These are phyloP conservation scores for Esperia sulphurella DNA, from an alignment of 2,888 invertebrate genomes.

Conservation along the genomic window DNA sequence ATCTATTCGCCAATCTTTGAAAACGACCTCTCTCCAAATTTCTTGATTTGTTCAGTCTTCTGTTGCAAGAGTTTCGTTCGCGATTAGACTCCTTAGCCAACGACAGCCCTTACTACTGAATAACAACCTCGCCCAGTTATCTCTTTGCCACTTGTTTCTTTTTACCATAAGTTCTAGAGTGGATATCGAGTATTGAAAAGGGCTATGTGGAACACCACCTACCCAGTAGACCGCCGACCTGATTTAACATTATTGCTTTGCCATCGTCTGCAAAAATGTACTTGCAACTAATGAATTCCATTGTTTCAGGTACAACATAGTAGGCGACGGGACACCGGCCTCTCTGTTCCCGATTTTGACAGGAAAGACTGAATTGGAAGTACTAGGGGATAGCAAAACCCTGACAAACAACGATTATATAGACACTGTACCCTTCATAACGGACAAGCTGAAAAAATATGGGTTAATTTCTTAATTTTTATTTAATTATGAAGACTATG, in stretches of 20 bases:
- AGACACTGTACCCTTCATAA: constrained; percentile 91
- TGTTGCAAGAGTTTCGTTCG: too few relatives aligned
- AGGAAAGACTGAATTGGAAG: constrained; percentile 90
- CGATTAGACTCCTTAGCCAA: too few relatives aligned
- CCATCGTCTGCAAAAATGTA: background rate
- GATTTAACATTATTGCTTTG: background rate
- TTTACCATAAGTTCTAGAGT: too few relatives aligned
- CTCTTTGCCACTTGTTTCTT: too few relatives aligned
- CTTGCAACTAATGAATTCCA: background rate
- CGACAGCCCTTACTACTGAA: too few relatives aligned
- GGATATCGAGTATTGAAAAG: too few relatives aligned
- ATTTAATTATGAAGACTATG: background rate
- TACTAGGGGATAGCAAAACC: constrained; percentile 90
- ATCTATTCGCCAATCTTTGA: too few relatives aligned
- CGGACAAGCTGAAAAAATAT: constrained; percentile 85
- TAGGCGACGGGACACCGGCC: constrained; percentile 93
- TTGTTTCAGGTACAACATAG: constrained; percentile 82
- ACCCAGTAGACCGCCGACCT: background rate
- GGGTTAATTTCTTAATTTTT: constrained; percentile 57
- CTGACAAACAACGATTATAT: constrained; percentile 80
- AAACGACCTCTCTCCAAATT: too few relatives aligned
- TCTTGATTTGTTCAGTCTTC: too few relatives aligned
- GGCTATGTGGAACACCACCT: too few relatives aligned
- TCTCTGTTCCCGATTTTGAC: constrained; percentile 93
- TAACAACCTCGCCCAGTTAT: too few relatives aligned